Conservation (phyloP, 2,797 vertebrate genomes). For the Odontamblyopus lacepedii region DNA sequence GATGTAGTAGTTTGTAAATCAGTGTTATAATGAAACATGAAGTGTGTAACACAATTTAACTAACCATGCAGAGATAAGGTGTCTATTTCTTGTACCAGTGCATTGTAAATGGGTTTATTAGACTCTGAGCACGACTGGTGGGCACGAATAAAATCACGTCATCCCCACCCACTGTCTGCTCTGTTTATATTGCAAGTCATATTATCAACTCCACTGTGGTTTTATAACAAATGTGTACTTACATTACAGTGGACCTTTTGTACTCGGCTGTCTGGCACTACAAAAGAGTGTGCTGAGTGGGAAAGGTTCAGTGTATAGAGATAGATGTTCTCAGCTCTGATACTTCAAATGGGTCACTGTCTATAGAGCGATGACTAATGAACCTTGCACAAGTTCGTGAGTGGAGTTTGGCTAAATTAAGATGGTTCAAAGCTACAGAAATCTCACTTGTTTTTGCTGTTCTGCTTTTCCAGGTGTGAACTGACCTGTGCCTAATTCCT, state of each 20-base stretch:
- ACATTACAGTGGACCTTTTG: constrained; percentile 14
- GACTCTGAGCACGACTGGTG: constrained; percentile 10
- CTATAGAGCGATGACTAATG: constrained; percentile 16
- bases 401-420: neutral
- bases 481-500: constrained; percentile 58
- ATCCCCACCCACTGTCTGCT: constrained; percentile 41
- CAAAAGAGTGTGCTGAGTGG: constrained; percentile 16
- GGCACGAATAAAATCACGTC: constrained; percentile 27
- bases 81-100: constrained; percentile 5
- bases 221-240: constrained; percentile 27
- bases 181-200: constrained; percentile 40
- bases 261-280: constrained; percentile 5
- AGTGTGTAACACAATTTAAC: constrained; percentile 18
- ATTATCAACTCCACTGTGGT: constrained; percentile 19
- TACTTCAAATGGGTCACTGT: constrained; percentile 32
- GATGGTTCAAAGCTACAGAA: constrained; percentile 51
- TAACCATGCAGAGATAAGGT: constrained; percentile 10
- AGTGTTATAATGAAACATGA: constrained; percentile 25
- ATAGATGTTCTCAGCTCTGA: constrained; percentile 10
- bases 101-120: constrained; percentile 30
- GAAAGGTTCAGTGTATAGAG: constrained; percentile 7
- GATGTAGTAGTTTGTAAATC: constrained; percentile 9
- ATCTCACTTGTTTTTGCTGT: constrained; percentile 42
- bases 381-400: constrained; percentile 7
- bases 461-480: constrained; percentile 57